A percentile compares a stretch with the other conserved stretches of the same genome.
phyloP scores from a whole-genome alignment of 2,888 invertebrate genomes.

The Andrena praecox region DNA sequence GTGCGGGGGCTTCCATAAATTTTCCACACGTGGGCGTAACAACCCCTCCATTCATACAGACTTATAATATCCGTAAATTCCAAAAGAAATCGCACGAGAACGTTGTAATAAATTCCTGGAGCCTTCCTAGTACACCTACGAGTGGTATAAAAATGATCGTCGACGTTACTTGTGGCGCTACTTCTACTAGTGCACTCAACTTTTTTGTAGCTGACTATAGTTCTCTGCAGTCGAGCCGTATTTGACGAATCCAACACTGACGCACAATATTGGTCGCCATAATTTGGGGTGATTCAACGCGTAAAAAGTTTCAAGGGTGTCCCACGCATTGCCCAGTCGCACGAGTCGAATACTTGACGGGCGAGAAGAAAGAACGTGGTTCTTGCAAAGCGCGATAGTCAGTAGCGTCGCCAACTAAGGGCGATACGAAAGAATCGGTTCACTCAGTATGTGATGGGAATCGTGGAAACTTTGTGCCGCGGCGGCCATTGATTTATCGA shows the following conservation, averaged over 20 bases:
- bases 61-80: too few species aligned
- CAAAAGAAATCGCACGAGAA: too few species aligned
- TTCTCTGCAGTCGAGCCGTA: too few species aligned
- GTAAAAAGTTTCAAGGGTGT: constrained; percentile 55
- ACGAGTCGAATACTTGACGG: constrained; percentile 35
- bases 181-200: neutral
- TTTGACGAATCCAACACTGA: neutral
- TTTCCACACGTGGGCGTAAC: neutral
- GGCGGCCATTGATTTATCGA: neutral
- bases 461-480: neutral
- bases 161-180: too few species aligned
- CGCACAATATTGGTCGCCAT: constrained; percentile 2
- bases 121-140: too few species aligned
- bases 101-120: too few species aligned
- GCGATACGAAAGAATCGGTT: neutral
- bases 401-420: neutral
- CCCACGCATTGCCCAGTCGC: neutral
- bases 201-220: neutral
- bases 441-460: neutral
- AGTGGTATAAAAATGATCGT: too few species aligned
- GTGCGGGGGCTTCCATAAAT: neutral
- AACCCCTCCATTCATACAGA: neutral
- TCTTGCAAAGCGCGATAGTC: constrained; percentile 7
- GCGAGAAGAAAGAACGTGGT: neutral
- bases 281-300: constrained; percentile 54